Base-by-base conservation (phyloP, 2,888 invertebrate species). In the Stomorhina lunata region DNA sequence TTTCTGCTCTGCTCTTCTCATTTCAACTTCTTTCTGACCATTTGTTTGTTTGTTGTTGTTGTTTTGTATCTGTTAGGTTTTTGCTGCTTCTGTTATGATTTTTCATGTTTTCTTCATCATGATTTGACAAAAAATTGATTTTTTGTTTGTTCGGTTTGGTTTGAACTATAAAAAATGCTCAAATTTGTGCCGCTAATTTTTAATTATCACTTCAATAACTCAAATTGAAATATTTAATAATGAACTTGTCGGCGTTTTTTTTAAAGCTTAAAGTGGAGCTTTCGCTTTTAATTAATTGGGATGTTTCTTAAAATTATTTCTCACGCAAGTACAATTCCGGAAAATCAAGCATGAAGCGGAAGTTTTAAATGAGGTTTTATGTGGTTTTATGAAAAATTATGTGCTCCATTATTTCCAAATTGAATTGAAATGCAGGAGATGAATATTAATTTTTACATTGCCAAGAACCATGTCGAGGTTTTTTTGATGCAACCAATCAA, bases 141-240 rank as follows among this genome's bases (percentile, higher is more conserved):
- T 25, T 57, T 20, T 59, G 0, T 34, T 55, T 17, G 2, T 32
- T 55, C 4, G 2, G 5, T 2, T 32, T 34, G 6, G 9, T 59
- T 59, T 59, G 55, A 17, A 34, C 37, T 27, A 59, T 20, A 20
- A 20, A 59, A 34, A 59, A 53, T 29, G 22, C 7, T 59, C 57
- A 59, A 59, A n/a, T 59, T 12, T 59, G 34, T 59, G n/a, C 57
- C 34, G 34, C 57, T 59, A 59, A 59, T 59, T 37, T 55, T 34
- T 37, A 34, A 59, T 59, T 59, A 59, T 59, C 57, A 59, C 37
- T 59, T 59, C 20, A 34, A 59, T 22, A 2, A 15, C 12, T 7
- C 12, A 17, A 22, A 22, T 12, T 3, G 17, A 22, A 17, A 29
- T 53, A 25, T 59, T 59, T 37, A 59, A 59, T 59, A 34, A 59